These are phyloP conservation scores for Eospalax fontanierii DNA, from an alignment of 2,797 vertebrate species.

Conservation along the genomic window DNA sequence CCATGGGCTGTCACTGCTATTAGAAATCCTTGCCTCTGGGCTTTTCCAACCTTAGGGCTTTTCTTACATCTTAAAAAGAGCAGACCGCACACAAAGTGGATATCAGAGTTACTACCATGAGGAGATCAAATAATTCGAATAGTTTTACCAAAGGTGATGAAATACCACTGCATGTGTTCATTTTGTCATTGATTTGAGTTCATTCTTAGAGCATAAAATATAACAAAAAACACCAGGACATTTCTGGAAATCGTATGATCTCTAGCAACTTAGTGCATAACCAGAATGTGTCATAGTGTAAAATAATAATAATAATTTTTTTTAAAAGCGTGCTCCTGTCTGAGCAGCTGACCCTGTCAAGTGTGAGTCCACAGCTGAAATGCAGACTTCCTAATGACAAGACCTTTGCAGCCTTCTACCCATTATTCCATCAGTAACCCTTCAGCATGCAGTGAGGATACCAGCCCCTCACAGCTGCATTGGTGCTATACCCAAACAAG, in stretches of 20 bases:
- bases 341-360: too few species aligned
- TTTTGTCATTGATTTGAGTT: conserved; percentile 85
- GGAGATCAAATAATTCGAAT: conserved; percentile 82
- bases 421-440: too few species aligned
- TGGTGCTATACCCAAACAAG: too few species aligned
- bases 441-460: too few species aligned
- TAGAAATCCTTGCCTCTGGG: conserved; percentile 63
- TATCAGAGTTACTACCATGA: conserved; percentile 86
- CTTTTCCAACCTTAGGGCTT: conserved; percentile 86
- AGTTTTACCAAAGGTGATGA: conserved; percentile 90
- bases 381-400: too few species aligned
- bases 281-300: too few species aligned
- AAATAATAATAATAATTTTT: too few species aligned
- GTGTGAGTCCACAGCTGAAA: too few species aligned
- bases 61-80: conserved; percentile 85
- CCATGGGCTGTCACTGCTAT: not conserved
- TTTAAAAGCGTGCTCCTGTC: too few species aligned
- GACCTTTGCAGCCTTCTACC: too few species aligned
- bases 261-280: conserved; percentile 87
- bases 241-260: conserved; percentile 87
- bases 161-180: conserved; percentile 83
- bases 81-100: conserved; percentile 86
- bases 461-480: too few species aligned
- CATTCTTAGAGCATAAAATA: conserved; percentile 87
- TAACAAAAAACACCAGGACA: conserved; percentile 84